Evolutionary conservation across 1,140 invertebrate genomes (phyloP).

Genomic region (Drosophila orosa): DNA sequence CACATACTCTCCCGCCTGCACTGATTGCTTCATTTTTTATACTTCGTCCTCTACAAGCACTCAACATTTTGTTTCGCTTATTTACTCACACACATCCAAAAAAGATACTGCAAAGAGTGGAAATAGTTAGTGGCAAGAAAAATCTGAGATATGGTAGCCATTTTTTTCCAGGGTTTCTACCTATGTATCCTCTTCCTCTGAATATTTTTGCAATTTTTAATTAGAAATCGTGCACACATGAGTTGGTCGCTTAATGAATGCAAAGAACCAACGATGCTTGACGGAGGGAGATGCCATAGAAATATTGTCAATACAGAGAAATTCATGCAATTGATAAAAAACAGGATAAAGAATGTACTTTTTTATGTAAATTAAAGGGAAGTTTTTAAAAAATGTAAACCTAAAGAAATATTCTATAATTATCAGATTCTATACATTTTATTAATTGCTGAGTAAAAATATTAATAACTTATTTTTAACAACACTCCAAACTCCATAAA

Average conservation of each 20-base stretch:
- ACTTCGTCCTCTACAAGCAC: conserved; percentile 30
- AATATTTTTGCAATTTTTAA: conserved; percentile 83
- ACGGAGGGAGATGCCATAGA: not conserved
- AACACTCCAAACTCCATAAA: not conserved
- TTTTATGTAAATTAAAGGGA: not conserved
- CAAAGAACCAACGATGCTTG: conserved; percentile 28
- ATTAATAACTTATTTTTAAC: too few species aligned
- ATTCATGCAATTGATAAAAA: not conserved
- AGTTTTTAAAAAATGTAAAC: not conserved
- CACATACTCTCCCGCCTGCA: conserved; percentile 22
- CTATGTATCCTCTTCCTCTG: conserved; percentile 7
- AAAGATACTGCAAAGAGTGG: not conserved
- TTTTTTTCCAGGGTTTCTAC: conserved; percentile 22
- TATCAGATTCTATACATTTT: not conserved
- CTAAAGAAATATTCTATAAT: not conserved
- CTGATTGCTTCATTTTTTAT: conserved; percentile 75
- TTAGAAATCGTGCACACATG: conserved; percentile 81
- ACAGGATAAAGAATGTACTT: not conserved
- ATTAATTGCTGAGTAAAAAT: not conserved
- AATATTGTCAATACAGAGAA: conserved; percentile 2
- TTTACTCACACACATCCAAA: conserved; percentile 35
- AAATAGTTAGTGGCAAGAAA: conserved; percentile 27
- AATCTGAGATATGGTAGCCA: conserved; percentile 5
- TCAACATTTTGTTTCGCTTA: conserved; percentile 66
- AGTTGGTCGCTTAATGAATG: conserved; percentile 77